Percentiles rank a stretch among this genome's conserved stretches.
Evolutionary conservation across 2,888 invertebrate species (phyloP).

Genomic region (Parnassius mnemosyne): DNA sequence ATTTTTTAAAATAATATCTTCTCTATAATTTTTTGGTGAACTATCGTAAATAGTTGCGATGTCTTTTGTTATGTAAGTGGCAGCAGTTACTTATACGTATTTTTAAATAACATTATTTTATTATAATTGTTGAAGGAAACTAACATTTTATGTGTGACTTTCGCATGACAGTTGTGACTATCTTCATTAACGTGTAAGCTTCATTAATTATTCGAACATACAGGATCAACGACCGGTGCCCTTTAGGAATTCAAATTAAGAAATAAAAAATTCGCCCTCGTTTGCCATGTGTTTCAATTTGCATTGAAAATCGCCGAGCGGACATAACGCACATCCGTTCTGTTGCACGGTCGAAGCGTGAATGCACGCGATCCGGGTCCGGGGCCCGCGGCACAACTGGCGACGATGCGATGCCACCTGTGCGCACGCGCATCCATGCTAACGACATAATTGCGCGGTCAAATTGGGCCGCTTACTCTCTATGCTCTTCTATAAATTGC

Average conservation of each 20-base stretch:
- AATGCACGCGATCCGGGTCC: slow-evolving; percentile 26
- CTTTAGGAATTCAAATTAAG: slow-evolving; percentile 9
- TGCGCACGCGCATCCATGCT: slow-evolving; percentile 21
- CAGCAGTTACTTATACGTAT: no score
- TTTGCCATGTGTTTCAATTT: slow-evolving; percentile 20
- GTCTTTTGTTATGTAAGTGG: no score
- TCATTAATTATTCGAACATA: not conserved
- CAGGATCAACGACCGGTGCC: slow-evolving; percentile 17
- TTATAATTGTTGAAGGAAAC: no score
- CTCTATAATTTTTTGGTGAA: no score
- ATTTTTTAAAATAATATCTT: no score
- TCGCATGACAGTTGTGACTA: not conserved
- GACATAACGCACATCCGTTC: slow-evolving; percentile 29
- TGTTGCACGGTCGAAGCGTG: slow-evolving; percentile 24
- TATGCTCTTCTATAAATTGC: not conserved
- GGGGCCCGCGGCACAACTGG: slow-evolving; percentile 8
- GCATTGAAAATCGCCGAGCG: slow-evolving; percentile 19
- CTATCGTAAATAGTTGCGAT: no score
- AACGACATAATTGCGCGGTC: slow-evolving; percentile 17
- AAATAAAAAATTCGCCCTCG: slow-evolving; percentile 15
- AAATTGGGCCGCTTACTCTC: slow-evolving; percentile 13
- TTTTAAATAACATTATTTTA: no score
- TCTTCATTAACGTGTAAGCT: not conserved
- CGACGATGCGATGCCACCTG: slow-evolving; percentile 23
- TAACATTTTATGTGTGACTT: not conserved